Percentiles rank a stretch among this genome's conserved stretches.
Conservation (phyloP, 30 jellyfish, hydroid and myxozoan species). For the Pseudorhiza aurosa region DNA sequence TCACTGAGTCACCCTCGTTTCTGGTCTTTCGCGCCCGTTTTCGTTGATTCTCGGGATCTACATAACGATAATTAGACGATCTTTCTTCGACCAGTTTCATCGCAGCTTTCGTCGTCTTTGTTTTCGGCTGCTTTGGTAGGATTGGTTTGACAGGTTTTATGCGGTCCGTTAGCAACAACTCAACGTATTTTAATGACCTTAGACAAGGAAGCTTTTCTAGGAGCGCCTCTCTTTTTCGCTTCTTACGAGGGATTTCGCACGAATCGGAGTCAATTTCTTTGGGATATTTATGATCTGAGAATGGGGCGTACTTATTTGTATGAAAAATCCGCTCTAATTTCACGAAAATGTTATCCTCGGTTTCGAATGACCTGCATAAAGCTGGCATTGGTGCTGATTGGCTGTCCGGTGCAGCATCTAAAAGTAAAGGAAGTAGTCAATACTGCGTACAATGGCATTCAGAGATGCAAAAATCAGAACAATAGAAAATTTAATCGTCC, state of each 20-base stretch:
- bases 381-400: constrained; percentile 1
- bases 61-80: background rate
- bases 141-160: constrained; percentile 48
- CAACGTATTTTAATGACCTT: constrained; percentile 76
- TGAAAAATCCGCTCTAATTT: constrained; percentile 38
- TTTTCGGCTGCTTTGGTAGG: constrained; percentile 1
- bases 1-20: background rate
- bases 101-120: background rate
- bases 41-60: background rate
- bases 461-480: too few species aligned
- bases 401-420: constrained; percentile 24
- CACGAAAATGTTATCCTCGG: constrained; percentile 63
- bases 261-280: constrained; percentile 14
- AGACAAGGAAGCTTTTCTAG: constrained; percentile 83
- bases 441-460: too few species aligned
- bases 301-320: constrained; percentile 47
- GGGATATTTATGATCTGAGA: constrained; percentile 5
- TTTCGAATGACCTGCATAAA: constrained; percentile 49
- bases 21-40: background rate
- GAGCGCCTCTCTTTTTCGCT: constrained; percentile 72
- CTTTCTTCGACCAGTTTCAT: constrained; percentile 3
- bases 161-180: constrained; percentile 91
- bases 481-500: too few species aligned
- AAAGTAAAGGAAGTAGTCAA: background rate
- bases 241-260: constrained; percentile 60